Percentiles rank a stretch among this genome's conserved stretches.
Conservation (phyloP, 53 echinoderm and acorn worm genomes). For the Antedon mediterranea region DNA sequence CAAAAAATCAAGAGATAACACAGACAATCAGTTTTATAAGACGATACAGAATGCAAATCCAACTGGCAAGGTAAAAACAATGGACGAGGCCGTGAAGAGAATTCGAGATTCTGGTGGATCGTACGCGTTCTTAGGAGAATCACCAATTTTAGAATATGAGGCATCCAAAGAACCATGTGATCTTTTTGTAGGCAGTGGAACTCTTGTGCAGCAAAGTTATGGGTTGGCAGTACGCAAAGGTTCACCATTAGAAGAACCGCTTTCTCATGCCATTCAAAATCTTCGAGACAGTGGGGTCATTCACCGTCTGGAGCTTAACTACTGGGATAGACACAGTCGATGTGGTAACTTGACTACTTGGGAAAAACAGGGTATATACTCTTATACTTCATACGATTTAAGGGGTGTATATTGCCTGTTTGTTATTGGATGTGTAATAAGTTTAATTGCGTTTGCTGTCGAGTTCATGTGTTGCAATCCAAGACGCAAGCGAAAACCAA, state of each 20-base stretch:
- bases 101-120: conserved; percentile 28
- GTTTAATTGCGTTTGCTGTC: conserved; percentile 19
- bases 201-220: conserved; percentile 25
- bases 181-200: conserved; percentile 26
- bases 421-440: conserved; percentile 19
- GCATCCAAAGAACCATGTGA: conserved; percentile 28
- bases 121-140: conserved; percentile 45
- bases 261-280: conserved; percentile 32
- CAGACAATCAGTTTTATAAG: conserved; percentile 17
- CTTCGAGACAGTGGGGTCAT: conserved; percentile 31
- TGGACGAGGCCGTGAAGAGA: conserved; percentile 15
- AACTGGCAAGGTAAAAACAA: conserved; percentile 24
- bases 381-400: conserved; percentile 20
- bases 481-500: neutral
- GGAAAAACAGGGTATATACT: conserved; percentile 24
- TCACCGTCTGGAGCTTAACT: conserved; percentile 26
- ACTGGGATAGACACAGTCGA: conserved; percentile 33
- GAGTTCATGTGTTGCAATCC: conserved; percentile 14
- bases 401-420: conserved; percentile 35
- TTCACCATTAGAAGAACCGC: conserved; percentile 23
- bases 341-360: conserved; percentile 31
- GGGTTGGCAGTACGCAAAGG: conserved; percentile 24
- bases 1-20: conserved; percentile 21
- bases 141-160: conserved; percentile 20
- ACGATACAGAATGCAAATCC: conserved; percentile 14